Evolutionary conservation across 2,113 vertebrate species (phyloP).

Genomic region (Pelusios castaneus): DNA sequence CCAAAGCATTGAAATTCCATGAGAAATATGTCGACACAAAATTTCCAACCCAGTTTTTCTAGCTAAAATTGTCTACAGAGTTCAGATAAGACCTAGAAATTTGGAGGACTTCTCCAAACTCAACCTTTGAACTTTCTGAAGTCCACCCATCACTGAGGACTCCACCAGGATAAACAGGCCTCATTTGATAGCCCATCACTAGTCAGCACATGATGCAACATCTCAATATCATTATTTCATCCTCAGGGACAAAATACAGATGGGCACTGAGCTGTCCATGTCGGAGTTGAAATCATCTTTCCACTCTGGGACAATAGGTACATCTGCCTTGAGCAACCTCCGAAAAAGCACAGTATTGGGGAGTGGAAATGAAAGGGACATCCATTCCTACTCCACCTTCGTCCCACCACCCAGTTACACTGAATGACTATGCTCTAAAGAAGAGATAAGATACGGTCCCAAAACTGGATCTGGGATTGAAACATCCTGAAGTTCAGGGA

Average conservation of each 20-base stretch:
- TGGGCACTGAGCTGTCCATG: neutral
- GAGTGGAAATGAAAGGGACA: neutral
- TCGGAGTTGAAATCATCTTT: neutral
- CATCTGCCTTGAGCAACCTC: neutral
- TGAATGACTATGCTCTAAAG: neutral
- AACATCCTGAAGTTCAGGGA: neutral
- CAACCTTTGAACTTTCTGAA: slow-evolving; percentile 15
- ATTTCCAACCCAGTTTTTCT: neutral
- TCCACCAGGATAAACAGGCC: neutral
- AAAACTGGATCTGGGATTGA: neutral
- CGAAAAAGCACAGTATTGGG: neutral
- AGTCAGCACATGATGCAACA: neutral
- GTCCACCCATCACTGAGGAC: neutral
- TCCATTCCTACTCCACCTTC: neutral
- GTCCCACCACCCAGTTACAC: neutral
- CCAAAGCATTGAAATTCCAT: neutral
- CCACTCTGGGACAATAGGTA: neutral
- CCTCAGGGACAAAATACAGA: neutral
- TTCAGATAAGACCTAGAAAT: slow-evolving; percentile 9
- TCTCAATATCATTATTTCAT: neutral
- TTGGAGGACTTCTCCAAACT: slow-evolving; percentile 12
- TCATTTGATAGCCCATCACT: neutral
- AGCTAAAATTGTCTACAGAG: neutral
- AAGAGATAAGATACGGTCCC: neutral
- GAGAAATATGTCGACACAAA: neutral